These are phyloP conservation scores for Sarcophaga variegata DNA, from an alignment of 2,888 invertebrate genomes.

Conservation along the genomic window DNA sequence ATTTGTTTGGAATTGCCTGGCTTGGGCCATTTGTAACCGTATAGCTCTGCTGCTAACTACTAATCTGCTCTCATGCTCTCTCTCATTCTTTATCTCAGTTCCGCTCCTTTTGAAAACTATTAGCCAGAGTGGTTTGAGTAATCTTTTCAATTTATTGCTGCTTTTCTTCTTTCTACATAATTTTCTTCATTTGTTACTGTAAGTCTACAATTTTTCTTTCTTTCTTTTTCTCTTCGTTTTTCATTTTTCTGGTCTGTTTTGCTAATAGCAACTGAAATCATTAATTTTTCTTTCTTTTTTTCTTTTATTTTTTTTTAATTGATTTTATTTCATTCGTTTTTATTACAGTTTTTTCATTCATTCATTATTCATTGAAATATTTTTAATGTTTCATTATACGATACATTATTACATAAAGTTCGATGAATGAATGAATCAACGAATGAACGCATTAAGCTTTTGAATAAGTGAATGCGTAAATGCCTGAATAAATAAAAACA, in stretches of 20 bases:
- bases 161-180: conserved; percentile 23
- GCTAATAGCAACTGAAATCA: conserved; percentile 39
- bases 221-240: too few species aligned
- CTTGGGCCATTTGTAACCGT: too few species aligned
- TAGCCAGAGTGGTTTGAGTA: too few species aligned
- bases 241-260: conserved; percentile 48
- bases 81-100: too few species aligned
- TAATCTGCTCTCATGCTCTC: too few species aligned
- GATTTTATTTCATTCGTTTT: conserved; percentile 9
- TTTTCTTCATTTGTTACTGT: conserved; percentile 41
- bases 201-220: background rate
- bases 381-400: too few species aligned
- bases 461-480: conserved; percentile 52
- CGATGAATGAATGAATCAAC: too few species aligned
- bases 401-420: too few species aligned
- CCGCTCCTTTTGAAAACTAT: too few species aligned
- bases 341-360: background rate
- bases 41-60: too few species aligned
- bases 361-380: too few species aligned
- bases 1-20: background rate
- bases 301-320: conserved; percentile 10
- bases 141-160: too few species aligned
- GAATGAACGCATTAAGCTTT: background rate
- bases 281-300: conserved; percentile 20
- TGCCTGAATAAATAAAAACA: conserved; percentile 20